Percentiles rank a stretch among this genome's conserved stretches.
These are phyloP conservation scores for Meleagris gallopavo DNA, from an alignment of 2,113 vertebrate genomes.

Conservation along the genomic window DNA sequence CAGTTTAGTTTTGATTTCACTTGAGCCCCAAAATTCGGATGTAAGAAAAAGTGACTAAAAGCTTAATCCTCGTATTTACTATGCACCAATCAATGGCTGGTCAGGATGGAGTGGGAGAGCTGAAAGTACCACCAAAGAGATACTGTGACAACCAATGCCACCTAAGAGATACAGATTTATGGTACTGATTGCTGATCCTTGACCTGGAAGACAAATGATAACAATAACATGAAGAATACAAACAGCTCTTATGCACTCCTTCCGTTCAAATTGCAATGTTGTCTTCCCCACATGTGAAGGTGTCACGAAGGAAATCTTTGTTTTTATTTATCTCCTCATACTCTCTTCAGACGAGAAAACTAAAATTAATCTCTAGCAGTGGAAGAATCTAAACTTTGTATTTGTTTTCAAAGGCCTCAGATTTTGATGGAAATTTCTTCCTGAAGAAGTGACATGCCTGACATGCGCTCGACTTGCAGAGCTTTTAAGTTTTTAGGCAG, in stretches of 20 bases:
- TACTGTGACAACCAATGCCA: background rate
- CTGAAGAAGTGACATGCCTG: background rate
- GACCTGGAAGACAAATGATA: background rate
- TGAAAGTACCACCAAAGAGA: background rate
- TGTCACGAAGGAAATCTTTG: background rate
- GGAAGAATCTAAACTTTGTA: background rate
- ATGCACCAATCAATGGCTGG: background rate
- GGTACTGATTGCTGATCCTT: background rate
- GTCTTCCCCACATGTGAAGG: background rate
- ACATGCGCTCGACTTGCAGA: background rate
- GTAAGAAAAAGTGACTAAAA: background rate
- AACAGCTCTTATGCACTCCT: background rate
- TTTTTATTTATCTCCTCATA: background rate
- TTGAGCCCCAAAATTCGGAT: constrained; percentile 2
- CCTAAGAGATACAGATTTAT: background rate
- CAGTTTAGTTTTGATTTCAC: background rate
- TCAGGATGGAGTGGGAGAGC: background rate
- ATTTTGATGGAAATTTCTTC: background rate
- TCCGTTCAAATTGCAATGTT: background rate
- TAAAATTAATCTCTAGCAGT: background rate
- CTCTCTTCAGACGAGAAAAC: background rate
- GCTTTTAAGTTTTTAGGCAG: background rate
- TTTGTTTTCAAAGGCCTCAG: background rate
- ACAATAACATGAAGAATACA: background rate
- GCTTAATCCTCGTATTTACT: background rate